phyloP scores from a whole-genome alignment of 2,888 invertebrate species.

The Nineta flava region DNA sequence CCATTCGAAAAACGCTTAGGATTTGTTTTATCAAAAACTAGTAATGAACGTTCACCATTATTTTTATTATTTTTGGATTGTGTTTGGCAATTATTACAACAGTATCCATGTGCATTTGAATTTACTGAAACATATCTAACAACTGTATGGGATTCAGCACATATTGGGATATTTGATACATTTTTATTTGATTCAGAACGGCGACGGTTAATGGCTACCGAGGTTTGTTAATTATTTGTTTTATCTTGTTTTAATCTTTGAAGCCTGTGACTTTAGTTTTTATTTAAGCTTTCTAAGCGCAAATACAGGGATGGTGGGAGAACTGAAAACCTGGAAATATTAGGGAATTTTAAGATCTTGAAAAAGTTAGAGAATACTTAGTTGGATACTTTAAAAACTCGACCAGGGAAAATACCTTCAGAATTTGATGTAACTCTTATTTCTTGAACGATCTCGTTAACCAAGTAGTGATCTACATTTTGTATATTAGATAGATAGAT shows the following conservation, averaged over 20 bases:
- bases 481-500: too few relatives aligned
- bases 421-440: too few relatives aligned
- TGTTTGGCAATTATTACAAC: constrained; percentile 78
- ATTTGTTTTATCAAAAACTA: constrained; percentile 40
- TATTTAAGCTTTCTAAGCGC: neutral
- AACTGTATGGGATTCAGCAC: constrained; percentile 78
- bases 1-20: constrained; percentile 48
- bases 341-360: too few relatives aligned
- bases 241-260: neutral
- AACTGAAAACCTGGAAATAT: too few relatives aligned
- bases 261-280: neutral
- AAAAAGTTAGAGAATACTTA: too few relatives aligned
- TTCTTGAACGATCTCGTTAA: too few relatives aligned
- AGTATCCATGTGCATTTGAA: constrained; percentile 80
- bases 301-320: too few relatives aligned
- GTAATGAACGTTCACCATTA: constrained; percentile 60
- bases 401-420: too few relatives aligned
- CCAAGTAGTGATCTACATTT: too few relatives aligned
- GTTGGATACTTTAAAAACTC: too few relatives aligned
- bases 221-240: constrained; percentile 27
- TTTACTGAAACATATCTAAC: constrained; percentile 87
- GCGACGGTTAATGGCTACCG: constrained; percentile 52
- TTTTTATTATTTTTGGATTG: constrained; percentile 87
- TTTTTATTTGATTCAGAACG: constrained; percentile 81
- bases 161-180: constrained; percentile 80